Evolutionary conservation across 2,797 vertebrate genomes (phyloP), one percentile per base, ranked within the genome.

Genomic region (Gadopsis marmoratus): DNA sequence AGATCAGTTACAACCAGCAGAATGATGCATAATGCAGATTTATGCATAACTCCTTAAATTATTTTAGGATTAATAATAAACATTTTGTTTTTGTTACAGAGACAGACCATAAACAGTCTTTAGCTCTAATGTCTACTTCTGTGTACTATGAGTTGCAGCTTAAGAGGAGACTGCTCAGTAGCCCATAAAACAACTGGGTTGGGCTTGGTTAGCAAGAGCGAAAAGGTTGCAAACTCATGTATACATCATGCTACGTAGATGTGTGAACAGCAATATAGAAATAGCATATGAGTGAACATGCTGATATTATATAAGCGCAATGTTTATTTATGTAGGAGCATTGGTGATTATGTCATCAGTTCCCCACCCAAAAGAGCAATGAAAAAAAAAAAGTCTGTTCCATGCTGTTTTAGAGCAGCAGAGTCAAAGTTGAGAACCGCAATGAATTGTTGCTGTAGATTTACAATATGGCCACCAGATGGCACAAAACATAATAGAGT

Each of bases 381-480:
- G 1, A 63, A 86, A 71, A 51, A 41, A 78, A 29, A 21, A 4
- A 3, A 23, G 2, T 51, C 10, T 72, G 50, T 67, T 72, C 3
- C 56, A 77, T 29, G 39, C 3, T 17, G 26, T 31, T 59, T 45
- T 17, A 64, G 3, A 81, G 59, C 12, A 78, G 14, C 29, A 39
- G 7, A 66, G 35, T 74, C 17, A 63, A 65, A 83, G 58, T 51
- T 43, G 11, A 39, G 17, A 67, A 67, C 12, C 47, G 31, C 23
- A 70, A 23, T 7, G 33, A 58, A 43, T 19, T 33, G 6, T 66
- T 56, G 16, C 21, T 64, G 78, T 50, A 35, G 21, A 2, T 62
- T 66, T 74, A n/a, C 17, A 74, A 54, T 69, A 48, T 43, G 62
- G 9, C 80, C 83, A 90, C 76, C 26, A 89, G 87, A 65, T 86